Evolutionary conservation across 2,113 vertebrate genomes (phyloP).

Genomic region (Leucosticte australis): DNA sequence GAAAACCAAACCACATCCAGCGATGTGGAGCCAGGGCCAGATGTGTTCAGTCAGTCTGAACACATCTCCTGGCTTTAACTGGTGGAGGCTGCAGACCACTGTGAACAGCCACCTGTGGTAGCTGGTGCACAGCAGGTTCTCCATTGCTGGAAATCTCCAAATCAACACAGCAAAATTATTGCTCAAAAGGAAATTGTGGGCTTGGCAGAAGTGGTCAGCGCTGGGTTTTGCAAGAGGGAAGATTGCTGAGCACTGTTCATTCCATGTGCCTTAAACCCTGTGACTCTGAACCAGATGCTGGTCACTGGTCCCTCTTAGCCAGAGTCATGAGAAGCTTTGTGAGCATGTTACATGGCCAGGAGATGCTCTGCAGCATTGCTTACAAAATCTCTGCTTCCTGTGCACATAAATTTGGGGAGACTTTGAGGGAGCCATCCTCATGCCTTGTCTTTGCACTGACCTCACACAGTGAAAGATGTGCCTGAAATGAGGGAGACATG

Average conservation of each 20-base stretch:
- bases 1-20: neutral
- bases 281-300: neutral
- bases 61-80: neutral
- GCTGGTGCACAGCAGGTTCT: neutral
- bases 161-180: neutral
- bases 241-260: neutral
- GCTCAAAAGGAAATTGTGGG: neutral
- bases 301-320: neutral
- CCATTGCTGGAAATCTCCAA: neutral
- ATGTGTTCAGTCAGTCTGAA: neutral
- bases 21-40: neutral
- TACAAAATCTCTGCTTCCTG: neutral
- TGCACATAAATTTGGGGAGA: neutral
- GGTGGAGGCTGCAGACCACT: neutral
- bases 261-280: neutral
- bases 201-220: neutral
- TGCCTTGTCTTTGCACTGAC: neutral
- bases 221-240: neutral
- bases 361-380: neutral
- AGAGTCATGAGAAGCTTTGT: neutral
- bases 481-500: neutral
- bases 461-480: neutral
- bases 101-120: neutral
- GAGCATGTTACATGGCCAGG: neutral
- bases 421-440: neutral